phyloP scores from a whole-genome alignment of 2,797 vertebrate genomes.

The Staurois parvus region DNA sequence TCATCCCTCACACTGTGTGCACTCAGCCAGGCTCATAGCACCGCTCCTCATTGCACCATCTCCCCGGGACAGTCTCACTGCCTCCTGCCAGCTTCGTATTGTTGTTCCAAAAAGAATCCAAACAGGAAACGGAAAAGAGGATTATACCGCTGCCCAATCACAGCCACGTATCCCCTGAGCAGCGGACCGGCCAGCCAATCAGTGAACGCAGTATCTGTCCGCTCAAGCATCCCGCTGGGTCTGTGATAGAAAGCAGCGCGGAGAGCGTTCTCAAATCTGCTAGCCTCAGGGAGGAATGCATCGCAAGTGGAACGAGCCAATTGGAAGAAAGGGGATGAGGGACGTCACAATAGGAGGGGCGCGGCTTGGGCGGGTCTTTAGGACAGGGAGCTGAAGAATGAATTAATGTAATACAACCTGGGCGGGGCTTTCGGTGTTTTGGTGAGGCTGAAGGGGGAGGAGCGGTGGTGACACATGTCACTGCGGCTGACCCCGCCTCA shows the following conservation, averaged over 20 bases:
- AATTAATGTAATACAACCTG: background rate
- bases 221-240: background rate
- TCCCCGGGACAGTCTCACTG: conserved; percentile 13
- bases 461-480: background rate
- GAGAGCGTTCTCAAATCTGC: background rate
- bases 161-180: background rate
- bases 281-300: background rate
- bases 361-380: background rate
- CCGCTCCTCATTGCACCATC: background rate
- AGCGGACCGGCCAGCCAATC: conserved; percentile 11
- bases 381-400: background rate
- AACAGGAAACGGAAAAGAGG: conserved; percentile 40
- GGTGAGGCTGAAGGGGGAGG: background rate
- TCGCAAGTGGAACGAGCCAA: background rate
- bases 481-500: background rate
- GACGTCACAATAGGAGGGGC: conserved; percentile 37
- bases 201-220: background rate
- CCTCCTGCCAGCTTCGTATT: conserved; percentile 35
- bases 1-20: background rate
- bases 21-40: no score
- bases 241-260: background rate
- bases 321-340: background rate
- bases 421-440: conserved; percentile 11
- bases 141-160: conserved; percentile 17
- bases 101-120: conserved; percentile 23